phyloP scores from a whole-genome alignment of 2,888 invertebrate genomes.

The Diadegma fenestrale region DNA sequence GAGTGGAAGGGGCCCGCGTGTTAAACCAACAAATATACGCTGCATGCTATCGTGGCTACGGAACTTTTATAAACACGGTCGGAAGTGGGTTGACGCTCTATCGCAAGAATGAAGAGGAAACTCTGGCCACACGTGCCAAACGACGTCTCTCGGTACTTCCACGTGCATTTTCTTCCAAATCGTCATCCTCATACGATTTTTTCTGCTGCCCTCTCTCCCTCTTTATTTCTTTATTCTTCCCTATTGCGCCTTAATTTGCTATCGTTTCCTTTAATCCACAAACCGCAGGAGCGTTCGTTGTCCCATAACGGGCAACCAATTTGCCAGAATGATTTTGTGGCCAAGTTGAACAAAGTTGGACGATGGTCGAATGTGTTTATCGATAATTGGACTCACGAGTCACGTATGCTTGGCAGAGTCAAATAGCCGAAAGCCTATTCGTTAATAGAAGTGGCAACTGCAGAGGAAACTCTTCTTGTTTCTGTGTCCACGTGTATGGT shows the following conservation, averaged over 20 bases:
- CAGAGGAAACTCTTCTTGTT: not conserved
- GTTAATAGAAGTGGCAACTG: not conserved
- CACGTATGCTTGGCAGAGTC: not conserved
- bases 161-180: conserved; percentile 17
- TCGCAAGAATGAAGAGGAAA: conserved; percentile 15
- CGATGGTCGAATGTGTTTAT: not conserved
- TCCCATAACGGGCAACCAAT: conserved; percentile 52
- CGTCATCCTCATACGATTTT: conserved; percentile 9
- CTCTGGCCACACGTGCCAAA: conserved; percentile 58
- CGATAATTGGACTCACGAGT: conserved; percentile 25
- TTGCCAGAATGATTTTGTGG: conserved; percentile 51
- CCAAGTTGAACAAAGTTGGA: conserved; percentile 2
- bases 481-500: conserved; percentile 30
- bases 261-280: conserved; percentile 25
- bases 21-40: conserved; percentile 28
- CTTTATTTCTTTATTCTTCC: not conserved
- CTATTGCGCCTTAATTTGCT: not conserved
- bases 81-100: conserved; percentile 8
- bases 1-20: conserved; percentile 26
- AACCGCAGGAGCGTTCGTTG: not conserved
- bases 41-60: conserved; percentile 38
- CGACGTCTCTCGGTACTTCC: conserved; percentile 42
- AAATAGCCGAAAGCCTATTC: conserved; percentile 1
- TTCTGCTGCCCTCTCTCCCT: not conserved
- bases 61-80: conserved; percentile 52